A percentile compares a stretch with the other conserved stretches of the same genome.
Evolutionary conservation across 2,113 vertebrate species (phyloP).

Genomic region (Holacanthus passer): DNA sequence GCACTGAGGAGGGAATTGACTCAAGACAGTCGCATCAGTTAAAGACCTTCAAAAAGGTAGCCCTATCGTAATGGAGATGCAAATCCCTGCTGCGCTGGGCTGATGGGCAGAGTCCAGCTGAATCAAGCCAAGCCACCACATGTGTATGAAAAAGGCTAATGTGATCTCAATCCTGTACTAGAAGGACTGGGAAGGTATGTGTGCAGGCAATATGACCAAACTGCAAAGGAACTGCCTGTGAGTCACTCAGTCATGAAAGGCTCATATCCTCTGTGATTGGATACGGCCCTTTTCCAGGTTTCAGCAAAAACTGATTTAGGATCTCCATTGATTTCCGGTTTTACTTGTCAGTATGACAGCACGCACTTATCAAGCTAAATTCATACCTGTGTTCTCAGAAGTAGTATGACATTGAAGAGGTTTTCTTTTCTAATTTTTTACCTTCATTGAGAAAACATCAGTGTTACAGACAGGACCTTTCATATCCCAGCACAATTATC

Average conservation of each 20-base stretch:
- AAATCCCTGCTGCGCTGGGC: too few species aligned
- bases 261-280: background rate
- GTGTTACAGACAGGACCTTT: background rate
- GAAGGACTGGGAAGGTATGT: background rate
- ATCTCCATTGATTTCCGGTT: background rate
- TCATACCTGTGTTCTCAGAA: background rate
- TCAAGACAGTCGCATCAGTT: too few species aligned
- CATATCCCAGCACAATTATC: constrained; percentile 1
- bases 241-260: constrained; percentile 9
- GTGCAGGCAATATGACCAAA: background rate
- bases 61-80: too few species aligned
- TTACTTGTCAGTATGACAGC: background rate
- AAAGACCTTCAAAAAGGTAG: too few species aligned
- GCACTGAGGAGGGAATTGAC: too few species aligned
- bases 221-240: background rate
- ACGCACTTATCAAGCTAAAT: background rate
- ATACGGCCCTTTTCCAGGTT: constrained; percentile 11
- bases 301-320: background rate
- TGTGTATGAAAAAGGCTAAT: too few species aligned
- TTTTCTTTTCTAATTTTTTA: background rate
- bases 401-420: background rate
- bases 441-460: background rate
- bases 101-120: too few species aligned
- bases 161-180: background rate
- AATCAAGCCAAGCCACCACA: too few species aligned